Evolutionary conservation across 2,113 vertebrate genomes (phyloP).

Genomic region (Tor tambroides): DNA sequence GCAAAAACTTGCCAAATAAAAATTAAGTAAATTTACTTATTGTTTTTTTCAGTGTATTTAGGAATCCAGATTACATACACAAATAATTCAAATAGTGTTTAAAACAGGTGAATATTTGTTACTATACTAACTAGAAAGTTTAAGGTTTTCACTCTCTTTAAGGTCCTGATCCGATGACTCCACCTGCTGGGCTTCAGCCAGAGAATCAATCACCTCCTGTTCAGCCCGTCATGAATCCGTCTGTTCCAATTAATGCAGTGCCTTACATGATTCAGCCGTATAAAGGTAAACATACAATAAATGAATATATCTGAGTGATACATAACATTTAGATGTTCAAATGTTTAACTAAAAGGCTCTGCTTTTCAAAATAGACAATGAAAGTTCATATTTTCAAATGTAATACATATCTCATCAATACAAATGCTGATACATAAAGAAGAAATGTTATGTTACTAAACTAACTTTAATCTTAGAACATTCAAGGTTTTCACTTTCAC

Average conservation of each 20-base stretch:
- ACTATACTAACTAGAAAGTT: neutral
- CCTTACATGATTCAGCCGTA: constrained; percentile 46
- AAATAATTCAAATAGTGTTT: neutral
- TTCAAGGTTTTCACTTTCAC: neutral
- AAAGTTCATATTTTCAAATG: neutral
- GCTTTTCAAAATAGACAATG: neutral
- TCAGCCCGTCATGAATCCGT: constrained; percentile 71
- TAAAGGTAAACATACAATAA: constrained; percentile 47
- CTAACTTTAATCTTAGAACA: neutral
- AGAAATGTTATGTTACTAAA: neutral
- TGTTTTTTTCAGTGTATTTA: no score
- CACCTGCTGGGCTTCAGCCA: constrained; percentile 74
- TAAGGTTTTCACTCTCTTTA: neutral
- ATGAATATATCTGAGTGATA: neutral
- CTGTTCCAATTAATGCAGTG: constrained; percentile 55
- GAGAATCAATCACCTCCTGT: constrained; percentile 59
- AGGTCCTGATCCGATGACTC: constrained; percentile 62
- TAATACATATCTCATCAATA: neutral
- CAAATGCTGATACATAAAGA: neutral
- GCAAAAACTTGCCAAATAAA: no score
- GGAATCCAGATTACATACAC: no score
- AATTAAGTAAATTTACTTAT: no score
- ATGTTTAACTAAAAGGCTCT: neutral
- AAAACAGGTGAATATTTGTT: neutral
- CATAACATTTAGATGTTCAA: neutral